Base-by-base conservation (phyloP, 1,140 invertebrate species). In the Orius insidiosus region DNA sequence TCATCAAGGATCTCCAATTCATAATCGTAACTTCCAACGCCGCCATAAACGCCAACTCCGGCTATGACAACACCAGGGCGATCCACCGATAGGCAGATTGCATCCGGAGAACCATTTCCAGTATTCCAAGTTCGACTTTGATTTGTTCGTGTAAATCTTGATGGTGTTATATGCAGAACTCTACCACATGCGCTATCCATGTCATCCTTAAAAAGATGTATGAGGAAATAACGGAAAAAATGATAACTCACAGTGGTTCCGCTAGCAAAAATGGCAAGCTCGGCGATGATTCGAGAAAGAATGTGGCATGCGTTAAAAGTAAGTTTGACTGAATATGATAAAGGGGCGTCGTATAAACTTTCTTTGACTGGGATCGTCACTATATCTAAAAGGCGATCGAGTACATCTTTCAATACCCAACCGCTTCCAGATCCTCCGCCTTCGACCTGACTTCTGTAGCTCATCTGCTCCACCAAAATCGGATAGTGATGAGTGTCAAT, bases 81-180 rank as follows among this genome's bases (percentile, higher is more conserved):
- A 64, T 98, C 92, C 5, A 97, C 92, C 11, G 78, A 77, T 58
- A 98, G 95, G 53, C 86, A 87, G 55, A 98, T 89, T 3, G 92
- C 92, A 67, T 98, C 94, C 0, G 92, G 87, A 15, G 87, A 90
- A 30, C 92, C 93, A 63, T 90, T 93, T 2, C 90, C 90, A 2
- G 90, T 94, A 57, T 96, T 95, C 94, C 94, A 98, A 1, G 85
- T 85, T 33, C 85, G 74, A 32, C 77, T 80, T 56, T 83, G 75
- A 61, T 89, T 92, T 7, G 84, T 80, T 44, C 87, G 75, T 5
- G 85, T 83, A 60, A 97, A 97, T 13, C 93, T 72, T 16, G 81
- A 86, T 0, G 88, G 86, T 2, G 89, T 92, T 33, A 80, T 74
- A 38, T 89, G 76, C 51, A 92, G 67, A 34, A 81, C 72, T 33